Conservation (phyloP, 30 jellyfish, hydroid and myxozoan genomes). For the Sanderia malayensis region DNA sequence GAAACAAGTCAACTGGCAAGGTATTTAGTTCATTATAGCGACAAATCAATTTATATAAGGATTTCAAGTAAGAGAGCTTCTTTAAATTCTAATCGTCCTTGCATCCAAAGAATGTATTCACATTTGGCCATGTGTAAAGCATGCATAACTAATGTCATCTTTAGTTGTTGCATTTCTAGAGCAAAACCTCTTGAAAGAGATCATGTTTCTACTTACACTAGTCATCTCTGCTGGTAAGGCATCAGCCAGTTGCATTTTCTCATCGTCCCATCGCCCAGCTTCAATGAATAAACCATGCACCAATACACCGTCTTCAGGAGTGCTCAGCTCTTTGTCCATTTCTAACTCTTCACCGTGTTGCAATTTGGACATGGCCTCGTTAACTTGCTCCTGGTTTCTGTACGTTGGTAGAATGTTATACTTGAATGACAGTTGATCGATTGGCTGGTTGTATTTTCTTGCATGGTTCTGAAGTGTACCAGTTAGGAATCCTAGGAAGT, state of each 20-base stretch:
- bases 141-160: no score
- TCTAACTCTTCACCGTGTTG: conserved; percentile 77
- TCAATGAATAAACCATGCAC: conserved; percentile 92
- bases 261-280: conserved; percentile 97
- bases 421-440: conserved; percentile 89
- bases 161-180: no score
- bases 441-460: conserved; percentile 86
- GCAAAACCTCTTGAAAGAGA: no score
- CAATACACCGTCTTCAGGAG: conserved; percentile 87
- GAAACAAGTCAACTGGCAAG: no score
- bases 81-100: no score
- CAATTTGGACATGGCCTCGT: conserved; percentile 74
- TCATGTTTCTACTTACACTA: conserved; percentile 48
- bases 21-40: no score
- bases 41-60: no score
- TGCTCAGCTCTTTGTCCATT: conserved; percentile 51
- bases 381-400: conserved; percentile 79
- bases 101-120: no score
- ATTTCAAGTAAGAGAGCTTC: no score
- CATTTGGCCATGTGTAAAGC: no score
- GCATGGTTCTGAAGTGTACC: conserved; percentile 96
- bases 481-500: conserved; percentile 90
- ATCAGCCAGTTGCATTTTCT: conserved; percentile 69
- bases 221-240: conserved; percentile 93
- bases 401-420: conserved; percentile 55